Conservation (phyloP, 64 coral and sea anemone genomes). For the Montipora capricornis region DNA sequence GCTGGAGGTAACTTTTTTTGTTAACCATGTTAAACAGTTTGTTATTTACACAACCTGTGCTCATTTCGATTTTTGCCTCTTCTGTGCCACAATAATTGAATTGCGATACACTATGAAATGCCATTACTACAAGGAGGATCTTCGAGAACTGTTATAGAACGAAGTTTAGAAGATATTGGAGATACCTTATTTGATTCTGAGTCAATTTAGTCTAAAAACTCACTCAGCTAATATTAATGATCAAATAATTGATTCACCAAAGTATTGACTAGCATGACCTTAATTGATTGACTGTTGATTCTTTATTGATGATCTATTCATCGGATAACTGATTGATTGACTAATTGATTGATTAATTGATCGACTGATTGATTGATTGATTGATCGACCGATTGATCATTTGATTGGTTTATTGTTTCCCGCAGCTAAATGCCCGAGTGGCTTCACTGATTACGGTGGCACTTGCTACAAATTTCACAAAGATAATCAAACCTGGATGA, state of each 20-base stretch:
- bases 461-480: slow-evolving; percentile 63
- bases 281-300: too few relatives aligned
- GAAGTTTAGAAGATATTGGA: too few relatives aligned
- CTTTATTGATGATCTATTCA: neutral
- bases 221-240: too few relatives aligned
- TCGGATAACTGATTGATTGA: neutral
- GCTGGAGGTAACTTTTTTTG: neutral
- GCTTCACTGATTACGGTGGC: slow-evolving; percentile 54
- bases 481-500: slow-evolving; percentile 65
- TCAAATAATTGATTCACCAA: neutral
- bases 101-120: too few relatives aligned
- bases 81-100: too few relatives aligned
- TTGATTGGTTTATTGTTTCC: neutral
- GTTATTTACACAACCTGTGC: too few relatives aligned
- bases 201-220: too few relatives aligned
- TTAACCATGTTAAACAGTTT: neutral
- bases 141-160: neutral
- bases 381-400: neutral
- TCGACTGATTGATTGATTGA: neutral
- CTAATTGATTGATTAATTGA: neutral
- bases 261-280: neutral
- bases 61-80: too few relatives aligned
- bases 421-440: slow-evolving; percentile 39
- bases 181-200: too few relatives aligned
- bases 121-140: neutral